A percentile compares a stretch with the other conserved stretches of the same genome.
phyloP scores from a whole-genome alignment of 2,888 invertebrate species.

The Octonoba sinensis region DNA sequence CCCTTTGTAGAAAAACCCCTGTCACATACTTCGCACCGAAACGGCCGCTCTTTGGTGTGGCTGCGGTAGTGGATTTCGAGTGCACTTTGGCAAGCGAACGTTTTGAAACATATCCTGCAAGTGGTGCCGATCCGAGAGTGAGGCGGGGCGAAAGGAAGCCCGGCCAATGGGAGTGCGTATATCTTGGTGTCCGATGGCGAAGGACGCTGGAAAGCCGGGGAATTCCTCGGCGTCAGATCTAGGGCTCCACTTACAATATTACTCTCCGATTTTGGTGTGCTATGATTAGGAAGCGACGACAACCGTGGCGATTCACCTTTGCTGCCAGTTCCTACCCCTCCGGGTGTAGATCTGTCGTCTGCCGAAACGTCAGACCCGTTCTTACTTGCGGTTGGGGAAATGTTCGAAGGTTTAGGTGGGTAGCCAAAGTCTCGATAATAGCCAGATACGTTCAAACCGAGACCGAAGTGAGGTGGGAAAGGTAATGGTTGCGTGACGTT shows the following conservation, averaged over 20 bases:
- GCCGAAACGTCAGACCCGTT: conserved; percentile 61
- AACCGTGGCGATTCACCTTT: conserved; percentile 51
- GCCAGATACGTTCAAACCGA: conserved; percentile 61
- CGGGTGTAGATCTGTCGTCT: conserved; percentile 65
- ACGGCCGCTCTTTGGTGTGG: conserved; percentile 96
- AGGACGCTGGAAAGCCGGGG: conserved; percentile 43
- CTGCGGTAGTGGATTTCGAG: conserved; percentile 94
- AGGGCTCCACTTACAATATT: conserved; percentile 68
- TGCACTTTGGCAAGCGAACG: conserved; percentile 96
- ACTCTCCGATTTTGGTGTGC: conserved; percentile 67
- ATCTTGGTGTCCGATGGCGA: conserved; percentile 49
- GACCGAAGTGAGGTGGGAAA: conserved; percentile 64
- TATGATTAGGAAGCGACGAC: conserved; percentile 8
- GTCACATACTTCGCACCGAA: conserved; percentile 94
- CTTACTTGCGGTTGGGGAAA: conserved; percentile 66
- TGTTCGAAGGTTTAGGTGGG: conserved; percentile 32
- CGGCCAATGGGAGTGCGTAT: conserved; percentile 71
- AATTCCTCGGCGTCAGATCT: conserved; percentile 66
- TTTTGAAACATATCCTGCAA: conserved; percentile 97
- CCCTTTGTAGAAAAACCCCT: conserved; percentile 97
- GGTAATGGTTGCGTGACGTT: conserved; percentile 65
- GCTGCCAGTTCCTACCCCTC: conserved; percentile 15
- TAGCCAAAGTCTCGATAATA: conserved; percentile 62
- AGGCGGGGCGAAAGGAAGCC: conserved; percentile 66
- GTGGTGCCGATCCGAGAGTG: conserved; percentile 92